Conservation (phyloP, 2,113 vertebrate species). For the Pseudonaja textilis region DNA sequence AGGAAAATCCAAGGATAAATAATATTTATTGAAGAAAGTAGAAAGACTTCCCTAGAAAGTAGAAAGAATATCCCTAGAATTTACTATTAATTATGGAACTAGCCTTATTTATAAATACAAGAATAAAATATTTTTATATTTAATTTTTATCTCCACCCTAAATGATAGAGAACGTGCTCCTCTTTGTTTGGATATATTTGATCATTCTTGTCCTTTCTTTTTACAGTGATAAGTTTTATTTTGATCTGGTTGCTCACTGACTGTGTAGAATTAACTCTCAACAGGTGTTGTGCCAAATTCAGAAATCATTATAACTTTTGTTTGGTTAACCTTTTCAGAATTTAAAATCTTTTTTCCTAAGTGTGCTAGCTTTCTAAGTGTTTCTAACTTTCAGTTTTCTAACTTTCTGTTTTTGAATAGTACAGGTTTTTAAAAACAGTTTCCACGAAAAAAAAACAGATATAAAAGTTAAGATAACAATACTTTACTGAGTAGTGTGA, state of each 20-base stretch:
- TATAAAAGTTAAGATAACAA: neutral
- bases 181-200: neutral
- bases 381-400: neutral
- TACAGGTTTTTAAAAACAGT: neutral
- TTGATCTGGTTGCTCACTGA: neutral
- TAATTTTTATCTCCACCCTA: neutral
- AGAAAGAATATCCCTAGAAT: neutral
- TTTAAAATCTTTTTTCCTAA: neutral
- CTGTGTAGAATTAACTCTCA: neutral
- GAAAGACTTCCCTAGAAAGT: neutral
- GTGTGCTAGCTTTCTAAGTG: neutral
- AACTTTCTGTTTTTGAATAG: neutral
- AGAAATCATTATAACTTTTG: neutral
- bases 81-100: neutral
- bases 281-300: neutral
- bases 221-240: neutral
- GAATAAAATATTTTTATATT: neutral
- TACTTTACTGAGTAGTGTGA: neutral
- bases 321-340: slow-evolving; percentile 7
- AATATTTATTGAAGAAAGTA: neutral
- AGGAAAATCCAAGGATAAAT: neutral
- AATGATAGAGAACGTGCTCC: neutral
- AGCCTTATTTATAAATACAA: neutral
- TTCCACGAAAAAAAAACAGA: neutral
- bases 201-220: neutral